Percentiles rank a stretch among this genome's conserved stretches.
These are phyloP conservation scores for Poecilia picta DNA, from an alignment of 2,797 vertebrate genomes.

Conservation along the genomic window DNA sequence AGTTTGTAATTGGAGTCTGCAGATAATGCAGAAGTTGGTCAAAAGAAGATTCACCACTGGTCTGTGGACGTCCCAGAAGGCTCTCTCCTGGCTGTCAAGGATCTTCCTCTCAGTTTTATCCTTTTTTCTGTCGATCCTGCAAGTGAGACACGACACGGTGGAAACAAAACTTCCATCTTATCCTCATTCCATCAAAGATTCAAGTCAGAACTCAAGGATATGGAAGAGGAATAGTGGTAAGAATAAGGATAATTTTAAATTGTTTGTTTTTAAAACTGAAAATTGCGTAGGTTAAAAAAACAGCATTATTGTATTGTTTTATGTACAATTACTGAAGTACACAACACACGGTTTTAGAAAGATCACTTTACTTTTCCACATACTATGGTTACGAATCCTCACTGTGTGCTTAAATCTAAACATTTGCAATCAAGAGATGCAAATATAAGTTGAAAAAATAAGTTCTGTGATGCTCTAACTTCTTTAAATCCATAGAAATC, in stretches of 20 bases:
- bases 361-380: background rate
- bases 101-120: conserved; percentile 99
- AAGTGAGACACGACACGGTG: conserved; percentile 55
- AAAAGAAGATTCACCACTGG: conserved; percentile 88
- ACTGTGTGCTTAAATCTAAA: background rate
- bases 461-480: background rate
- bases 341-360: background rate
- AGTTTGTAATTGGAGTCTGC: background rate
- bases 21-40: conserved; percentile 10
- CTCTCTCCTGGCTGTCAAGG: conserved; percentile 97
- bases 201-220: conserved; percentile 13
- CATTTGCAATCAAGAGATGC: background rate
- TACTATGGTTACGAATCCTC: background rate
- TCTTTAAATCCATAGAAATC: background rate
- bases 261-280: background rate
- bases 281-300: background rate
- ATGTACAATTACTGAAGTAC: background rate
- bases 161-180: conserved; percentile 17
- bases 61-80: conserved; percentile 98
- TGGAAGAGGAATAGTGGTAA: background rate
- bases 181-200: conserved; percentile 1
- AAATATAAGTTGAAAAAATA: background rate
- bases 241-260: conserved; percentile 1
- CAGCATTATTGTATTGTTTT: background rate
- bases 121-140: conserved; percentile 97